Conservation (phyloP, 2,888 invertebrate species). For the Caenorhabditis sp. region DNA sequence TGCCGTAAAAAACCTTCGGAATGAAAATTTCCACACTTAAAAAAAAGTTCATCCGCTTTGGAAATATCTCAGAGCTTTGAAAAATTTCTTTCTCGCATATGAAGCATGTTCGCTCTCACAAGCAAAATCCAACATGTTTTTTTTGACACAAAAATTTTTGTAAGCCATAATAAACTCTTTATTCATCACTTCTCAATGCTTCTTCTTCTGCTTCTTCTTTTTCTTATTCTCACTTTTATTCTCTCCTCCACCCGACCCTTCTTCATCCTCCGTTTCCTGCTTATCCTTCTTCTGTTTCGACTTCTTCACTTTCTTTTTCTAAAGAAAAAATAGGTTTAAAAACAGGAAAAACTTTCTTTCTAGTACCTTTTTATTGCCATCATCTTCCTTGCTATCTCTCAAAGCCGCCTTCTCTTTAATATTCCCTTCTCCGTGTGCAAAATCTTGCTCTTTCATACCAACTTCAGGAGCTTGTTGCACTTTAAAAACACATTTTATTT, state of each 20-base stretch:
- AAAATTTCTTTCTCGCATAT: too few relatives aligned
- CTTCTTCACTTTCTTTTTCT: not conserved
- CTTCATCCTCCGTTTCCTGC: not conserved
- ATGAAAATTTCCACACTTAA: too few relatives aligned
- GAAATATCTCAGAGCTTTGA: too few relatives aligned
- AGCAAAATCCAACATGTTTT: too few relatives aligned
- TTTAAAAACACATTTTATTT: not conserved
- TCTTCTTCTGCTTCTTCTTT: not conserved
- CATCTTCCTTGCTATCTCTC: not conserved
- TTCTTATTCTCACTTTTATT: not conserved
- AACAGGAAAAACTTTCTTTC: too few relatives aligned
- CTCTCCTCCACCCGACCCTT: not conserved
- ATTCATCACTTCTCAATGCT: not conserved
- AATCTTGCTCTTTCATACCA: conserved; percentile 12
- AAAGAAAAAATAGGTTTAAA: too few relatives aligned
- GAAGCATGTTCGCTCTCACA: too few relatives aligned
- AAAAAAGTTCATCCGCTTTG: too few relatives aligned
- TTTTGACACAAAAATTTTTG: too few relatives aligned
- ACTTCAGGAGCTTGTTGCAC: conserved; percentile 33
- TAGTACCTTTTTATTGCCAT: not conserved
- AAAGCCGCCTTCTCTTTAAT: not conserved
- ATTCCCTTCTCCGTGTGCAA: not conserved
- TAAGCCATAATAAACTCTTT: not conserved
- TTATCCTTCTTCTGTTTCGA: not conserved
- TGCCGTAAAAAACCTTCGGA: too few relatives aligned